Evolutionary conservation across 2,888 invertebrate genomes (phyloP), one percentile per base, ranked within the genome.

Genomic region (Philopedon plagiatum): DNA sequence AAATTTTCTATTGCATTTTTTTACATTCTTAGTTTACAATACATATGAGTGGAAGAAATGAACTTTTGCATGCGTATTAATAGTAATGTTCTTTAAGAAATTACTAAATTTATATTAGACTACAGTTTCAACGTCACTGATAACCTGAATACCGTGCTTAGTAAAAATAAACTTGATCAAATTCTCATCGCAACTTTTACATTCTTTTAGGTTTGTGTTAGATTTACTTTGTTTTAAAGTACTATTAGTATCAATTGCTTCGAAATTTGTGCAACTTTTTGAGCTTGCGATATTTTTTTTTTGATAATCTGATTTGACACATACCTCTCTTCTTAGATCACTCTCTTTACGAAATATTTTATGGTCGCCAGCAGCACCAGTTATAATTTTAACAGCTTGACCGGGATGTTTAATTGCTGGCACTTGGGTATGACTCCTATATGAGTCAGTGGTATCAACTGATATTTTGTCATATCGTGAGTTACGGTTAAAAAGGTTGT

Each of bases 131-230:
- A 92, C 91, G 80, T 93, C 93, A 79, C 93, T 93, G 51, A 93
- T 92, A 60, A 93, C 92, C 84, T 92, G 91, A 77, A 93, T 93
- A 1, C 93, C 93, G 81, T 93, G 93, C 82, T 93, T 92, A 1
- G 92, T 92, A 77, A 93, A 87, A 79, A 93, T 91, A 85, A 93
- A 89, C 80, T 92, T 89, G 7, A 93, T 92, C 44, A 91, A 79
- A 80, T 85, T 85, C 72, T 85, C 85, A 76, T 86, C 86, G 71
- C 85, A 83, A 78, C 83, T 85, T 73, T 85, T 85, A 32, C 88
- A 81, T 76, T 89, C 89, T 77, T 87, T 87, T 15, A 70, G 49
- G 78, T 88, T 88, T 44, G 79, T 78, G 71, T 81, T 83, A 0
- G 84, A 77, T 44, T 76, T 77, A 72, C 69, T 72, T 34, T 62